Conservation (phyloP, 2,113 vertebrate species). For the Oxygymnocypris stewartii region DNA sequence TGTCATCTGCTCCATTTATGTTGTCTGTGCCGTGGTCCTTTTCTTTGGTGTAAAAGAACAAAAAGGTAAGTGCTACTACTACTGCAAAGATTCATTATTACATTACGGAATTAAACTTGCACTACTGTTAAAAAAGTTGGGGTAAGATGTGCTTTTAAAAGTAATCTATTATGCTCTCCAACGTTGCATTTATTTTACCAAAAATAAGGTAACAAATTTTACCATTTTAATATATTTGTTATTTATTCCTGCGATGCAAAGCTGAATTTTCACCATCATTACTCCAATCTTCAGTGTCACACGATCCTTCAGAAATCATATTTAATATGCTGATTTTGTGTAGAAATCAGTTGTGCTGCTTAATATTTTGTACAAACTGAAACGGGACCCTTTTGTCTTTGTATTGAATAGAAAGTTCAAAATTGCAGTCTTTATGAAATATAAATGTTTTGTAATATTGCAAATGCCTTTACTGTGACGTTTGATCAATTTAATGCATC, state of each 20-base stretch:
- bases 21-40: conserved; percentile 84
- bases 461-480: no score
- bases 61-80: conserved; percentile 76
- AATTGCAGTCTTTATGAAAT: no score
- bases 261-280: not conserved
- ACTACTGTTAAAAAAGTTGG: not conserved
- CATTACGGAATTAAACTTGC: not conserved
- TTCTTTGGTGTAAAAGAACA: conserved; percentile 83
- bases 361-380: no score
- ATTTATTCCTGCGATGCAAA: not conserved
- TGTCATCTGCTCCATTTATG: conserved; percentile 85
- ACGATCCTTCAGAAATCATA: no score
- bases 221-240: not conserved
- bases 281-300: not conserved
- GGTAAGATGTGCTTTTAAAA: not conserved
- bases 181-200: not conserved
- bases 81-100: not conserved
- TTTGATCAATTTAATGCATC: not conserved
- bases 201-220: not conserved
- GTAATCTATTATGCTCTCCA: not conserved
- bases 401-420: no score
- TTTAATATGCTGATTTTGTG: no score
- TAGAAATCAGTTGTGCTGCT: no score
- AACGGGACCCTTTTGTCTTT: no score
- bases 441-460: no score